Evolutionary conservation across 1,140 invertebrate species (phyloP), one percentile per base, ranked within the genome.

Genomic region (Polypedilum vanderplanki): DNA sequence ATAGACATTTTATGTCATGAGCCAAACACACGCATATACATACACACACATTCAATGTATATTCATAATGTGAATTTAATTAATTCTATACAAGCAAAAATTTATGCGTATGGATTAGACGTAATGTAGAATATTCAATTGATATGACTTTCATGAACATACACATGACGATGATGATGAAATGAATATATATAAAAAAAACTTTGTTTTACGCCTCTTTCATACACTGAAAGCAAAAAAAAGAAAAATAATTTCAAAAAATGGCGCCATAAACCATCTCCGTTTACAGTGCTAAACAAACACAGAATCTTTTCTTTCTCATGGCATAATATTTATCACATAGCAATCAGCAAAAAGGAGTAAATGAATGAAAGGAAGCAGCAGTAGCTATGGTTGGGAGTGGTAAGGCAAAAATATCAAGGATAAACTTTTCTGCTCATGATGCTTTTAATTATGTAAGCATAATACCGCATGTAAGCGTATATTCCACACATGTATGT

Each of bases 361-460:
- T 33, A 33, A 33, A 33, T 33, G 24, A 33, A 33, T 33, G 24
- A 33, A 33, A 33, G 24, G 24, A 33, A 33, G 24, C 24, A 33
- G 24, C 5, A 33, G 24, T 5, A 33, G 24, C 5, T 3, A 33
- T 33, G 24, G 24, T 1, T 33, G 24, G 24, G 5, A 57, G 46
- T 12, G 46, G n/a, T n/a, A 15, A 57, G 12, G 46, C 9, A 57
- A 4, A 57, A 57, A 57, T 12, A 46, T 12, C 2, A 46, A 46
- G 15, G 41, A 9, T 1, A 46, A 57, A 57, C 12, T n/a, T 57
- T 57, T 57, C 46, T 57, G 46, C 46, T 57, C 46, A 57, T 57
- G 46, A 57, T 57, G 46, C 46, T 57, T 57, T 57, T 57, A 57
- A 57, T 57, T 57, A 57, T 57, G 46, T 57, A 57, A n/a, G 46